A percentile compares a stretch with the other conserved stretches of the same genome.
Evolutionary conservation across 2,888 invertebrate species (phyloP).

Genomic region (Orthosia incerta): DNA sequence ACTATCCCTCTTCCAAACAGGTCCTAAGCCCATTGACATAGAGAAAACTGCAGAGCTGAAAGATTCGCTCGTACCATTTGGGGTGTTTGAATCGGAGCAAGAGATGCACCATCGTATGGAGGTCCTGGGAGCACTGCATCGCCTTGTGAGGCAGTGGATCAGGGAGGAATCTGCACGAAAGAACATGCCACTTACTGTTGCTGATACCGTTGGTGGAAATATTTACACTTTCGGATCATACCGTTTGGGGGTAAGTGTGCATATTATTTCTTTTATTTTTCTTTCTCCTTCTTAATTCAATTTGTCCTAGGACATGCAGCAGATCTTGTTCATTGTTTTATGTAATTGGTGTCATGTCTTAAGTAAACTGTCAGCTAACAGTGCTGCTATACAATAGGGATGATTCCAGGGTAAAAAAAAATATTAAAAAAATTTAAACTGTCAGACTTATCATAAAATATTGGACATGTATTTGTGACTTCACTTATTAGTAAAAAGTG

Average conservation of each 20-base stretch:
- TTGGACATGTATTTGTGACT: too few species aligned
- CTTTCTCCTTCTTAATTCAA: too few species aligned
- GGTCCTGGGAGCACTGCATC: conserved; percentile 96
- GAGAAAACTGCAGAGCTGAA: conserved; percentile 95
- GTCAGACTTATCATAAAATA: too few species aligned
- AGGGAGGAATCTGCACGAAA: conserved; percentile 96
- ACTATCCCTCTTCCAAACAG: conserved; percentile 74
- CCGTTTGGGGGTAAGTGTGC: conserved; percentile 94
- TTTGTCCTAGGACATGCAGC: too few species aligned
- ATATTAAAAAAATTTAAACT: too few species aligned
- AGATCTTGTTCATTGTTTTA: too few species aligned
- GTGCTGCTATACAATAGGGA: too few species aligned
- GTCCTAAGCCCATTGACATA: conserved; percentile 95
- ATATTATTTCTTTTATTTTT: not conserved
- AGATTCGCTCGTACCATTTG: conserved; percentile 95
- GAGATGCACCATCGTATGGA: conserved; percentile 98
- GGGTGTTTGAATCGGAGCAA: conserved; percentile 97
- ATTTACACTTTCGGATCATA: conserved; percentile 99
- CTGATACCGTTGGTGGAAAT: conserved; percentile 98
- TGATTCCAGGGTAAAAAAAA: too few species aligned
- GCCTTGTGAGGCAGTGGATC: conserved; percentile 98
- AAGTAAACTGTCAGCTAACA: too few species aligned
- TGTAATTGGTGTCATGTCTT: too few species aligned
- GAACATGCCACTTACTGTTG: conserved; percentile 97
- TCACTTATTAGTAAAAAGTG: too few species aligned